Conservation (phyloP, 2,113 vertebrate genomes). For the Spilogale gracilis region DNA sequence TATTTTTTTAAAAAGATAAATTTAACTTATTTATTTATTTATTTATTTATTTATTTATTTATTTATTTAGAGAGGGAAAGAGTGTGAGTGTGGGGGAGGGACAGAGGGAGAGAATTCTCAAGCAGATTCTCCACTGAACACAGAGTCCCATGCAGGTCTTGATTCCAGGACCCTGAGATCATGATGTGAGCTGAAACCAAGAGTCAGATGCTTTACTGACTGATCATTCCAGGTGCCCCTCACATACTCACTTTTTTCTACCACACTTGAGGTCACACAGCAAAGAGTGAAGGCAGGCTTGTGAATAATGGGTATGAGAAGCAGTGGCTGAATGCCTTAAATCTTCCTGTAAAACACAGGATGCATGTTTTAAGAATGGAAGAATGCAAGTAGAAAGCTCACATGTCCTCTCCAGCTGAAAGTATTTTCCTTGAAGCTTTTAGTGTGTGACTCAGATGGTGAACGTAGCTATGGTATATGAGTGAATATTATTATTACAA, state of each 20-base stretch:
- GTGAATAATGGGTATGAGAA: background rate
- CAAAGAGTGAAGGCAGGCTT: background rate
- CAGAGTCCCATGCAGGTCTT: background rate
- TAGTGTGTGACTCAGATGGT: background rate
- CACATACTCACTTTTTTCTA: background rate
- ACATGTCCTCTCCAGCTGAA: background rate
- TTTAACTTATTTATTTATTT: background rate
- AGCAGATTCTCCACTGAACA: background rate
- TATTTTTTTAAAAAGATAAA: background rate
- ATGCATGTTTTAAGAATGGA: background rate
- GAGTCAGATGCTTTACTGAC: background rate
- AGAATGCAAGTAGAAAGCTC: background rate
- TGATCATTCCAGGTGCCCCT: background rate
- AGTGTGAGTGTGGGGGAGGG: background rate
- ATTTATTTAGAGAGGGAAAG: background rate
- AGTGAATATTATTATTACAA: conserved; percentile 30
- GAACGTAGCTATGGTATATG: background rate
- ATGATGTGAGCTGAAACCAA: background rate
- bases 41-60: background rate
- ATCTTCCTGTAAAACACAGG: background rate
- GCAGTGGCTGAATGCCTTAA: background rate
- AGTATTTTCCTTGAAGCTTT: background rate
- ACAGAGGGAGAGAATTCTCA: background rate
- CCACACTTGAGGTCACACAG: background rate
- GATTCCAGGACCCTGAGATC: background rate